Evolutionary conservation across 2,113 vertebrate genomes (phyloP).

Genomic region (Calidris pugnax): DNA sequence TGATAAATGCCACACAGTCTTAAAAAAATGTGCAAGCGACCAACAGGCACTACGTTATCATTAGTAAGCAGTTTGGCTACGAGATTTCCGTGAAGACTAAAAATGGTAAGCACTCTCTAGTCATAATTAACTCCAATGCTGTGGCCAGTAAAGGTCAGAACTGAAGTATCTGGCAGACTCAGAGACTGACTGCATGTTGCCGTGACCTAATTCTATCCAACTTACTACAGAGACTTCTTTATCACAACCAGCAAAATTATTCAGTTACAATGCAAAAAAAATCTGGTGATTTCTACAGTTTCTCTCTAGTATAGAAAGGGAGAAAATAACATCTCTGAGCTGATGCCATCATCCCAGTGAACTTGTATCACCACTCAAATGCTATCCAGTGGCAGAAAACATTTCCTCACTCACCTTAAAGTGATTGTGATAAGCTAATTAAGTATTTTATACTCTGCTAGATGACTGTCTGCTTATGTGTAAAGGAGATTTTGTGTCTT

Average conservation of each 20-base stretch:
- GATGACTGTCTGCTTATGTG: not conserved
- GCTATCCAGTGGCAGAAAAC: not conserved
- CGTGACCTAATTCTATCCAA: conserved; percentile 50
- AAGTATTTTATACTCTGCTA: not conserved
- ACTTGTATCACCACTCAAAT: not conserved
- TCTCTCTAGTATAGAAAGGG: not conserved
- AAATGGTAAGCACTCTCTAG: not conserved
- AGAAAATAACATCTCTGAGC: not conserved
- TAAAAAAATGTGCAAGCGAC: not conserved
- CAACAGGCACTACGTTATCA: not conserved
- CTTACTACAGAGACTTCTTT: conserved; percentile 55
- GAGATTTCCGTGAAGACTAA: not conserved
- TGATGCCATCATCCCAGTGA: not conserved
- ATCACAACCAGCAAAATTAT: conserved; percentile 12
- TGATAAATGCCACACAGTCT: not conserved
- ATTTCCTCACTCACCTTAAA: not conserved
- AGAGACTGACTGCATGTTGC: not conserved
- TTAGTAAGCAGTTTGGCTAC: not conserved
- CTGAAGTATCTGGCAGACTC: conserved; percentile 37
- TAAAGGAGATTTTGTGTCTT: not conserved
- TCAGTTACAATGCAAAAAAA: not conserved
- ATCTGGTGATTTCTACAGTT: not conserved
- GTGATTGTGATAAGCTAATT: not conserved
- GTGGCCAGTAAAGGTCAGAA: conserved; percentile 46
- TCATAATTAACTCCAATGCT: not conserved